Evolutionary conservation across 2,888 invertebrate species (phyloP).

Genomic region (Andrena camellia): DNA sequence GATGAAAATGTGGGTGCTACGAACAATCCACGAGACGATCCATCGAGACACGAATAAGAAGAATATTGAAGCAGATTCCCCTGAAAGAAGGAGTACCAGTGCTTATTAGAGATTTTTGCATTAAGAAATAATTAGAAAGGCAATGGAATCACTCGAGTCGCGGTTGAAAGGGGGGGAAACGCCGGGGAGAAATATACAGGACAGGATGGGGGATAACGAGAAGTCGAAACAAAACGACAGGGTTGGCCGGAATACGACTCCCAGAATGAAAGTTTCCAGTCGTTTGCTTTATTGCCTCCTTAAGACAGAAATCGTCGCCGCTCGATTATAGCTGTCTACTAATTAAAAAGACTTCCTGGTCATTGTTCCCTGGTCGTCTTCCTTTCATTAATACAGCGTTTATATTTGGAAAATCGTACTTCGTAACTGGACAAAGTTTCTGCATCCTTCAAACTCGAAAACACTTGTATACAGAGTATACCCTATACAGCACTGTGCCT

Average conservation of each 20-base stretch:
- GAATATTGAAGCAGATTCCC: neutral
- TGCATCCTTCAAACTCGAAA: too few species aligned
- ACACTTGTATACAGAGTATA: too few species aligned
- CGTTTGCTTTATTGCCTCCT: constrained; percentile 46
- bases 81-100: neutral
- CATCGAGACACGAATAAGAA: neutral
- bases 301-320: constrained; percentile 37
- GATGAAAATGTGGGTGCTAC: neutral
- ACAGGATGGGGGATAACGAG: constrained; percentile 12
- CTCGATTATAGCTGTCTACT: constrained; percentile 51
- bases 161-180: neutral
- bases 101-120: neutral
- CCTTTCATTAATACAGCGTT: neutral
- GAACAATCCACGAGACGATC: neutral
- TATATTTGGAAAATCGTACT: neutral
- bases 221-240: constrained; percentile 24
- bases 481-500: too few species aligned
- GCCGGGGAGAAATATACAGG: neutral
- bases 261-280: constrained; percentile 38
- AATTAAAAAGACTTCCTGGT: constrained; percentile 41
- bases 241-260: constrained; percentile 28
- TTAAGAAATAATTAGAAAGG: neutral
- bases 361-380: constrained; percentile 6
- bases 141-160: neutral
- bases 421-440: too few species aligned